Evolutionary conservation across 2,797 vertebrate genomes (phyloP), one percentile per base, ranked within the genome.

Genomic region (Falco novaeseelandiae): DNA sequence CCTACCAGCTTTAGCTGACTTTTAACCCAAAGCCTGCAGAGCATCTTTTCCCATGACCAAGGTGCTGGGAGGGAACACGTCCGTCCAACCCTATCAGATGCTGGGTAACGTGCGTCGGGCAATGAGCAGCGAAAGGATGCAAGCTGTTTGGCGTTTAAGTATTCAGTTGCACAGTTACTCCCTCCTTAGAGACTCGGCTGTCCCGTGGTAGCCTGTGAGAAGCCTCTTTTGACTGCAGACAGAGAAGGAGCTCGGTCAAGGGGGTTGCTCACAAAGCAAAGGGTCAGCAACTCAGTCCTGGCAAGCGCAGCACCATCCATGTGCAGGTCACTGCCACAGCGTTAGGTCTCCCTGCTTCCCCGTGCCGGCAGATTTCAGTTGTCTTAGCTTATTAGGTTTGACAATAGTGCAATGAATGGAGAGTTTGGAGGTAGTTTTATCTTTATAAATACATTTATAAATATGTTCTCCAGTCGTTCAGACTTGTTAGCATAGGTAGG

Each of bases 361-460:
- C 72, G 26, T 25, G 48, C 90, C 2, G 2, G 76, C 87, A 88
- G 87, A 82, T 96, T 95, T 87, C 93, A 70, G 10, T 93, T 91
- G 72, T 93, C 94, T 92, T 70, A 86, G 95, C 89, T 95, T 96
- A 34, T 84, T 95, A 82, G 83, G 44, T 94, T 76, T 93, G 73
- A 86, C 54, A 74, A 55, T 73, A 94, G 92, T 73, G 89, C 96
- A 96, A 96, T 79, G 87, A 88, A 84, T 48, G 55, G 73, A 90
- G 85, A 96, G 73, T 79, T 87, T 6, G 2, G 72, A 93, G 72
- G 29, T 16, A 29, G 61, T 65, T 85, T 76, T 88, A 49, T 52
- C 93, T 89, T 61, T 73, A 93, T 89, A 86, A 91, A 89, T 78
- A 91, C 74, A 74, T 94, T 84, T 89, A 83, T 70, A 92, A 94